phyloP scores from a whole-genome alignment of 2,888 invertebrate species.

The Chrysopilus asiliformis region DNA sequence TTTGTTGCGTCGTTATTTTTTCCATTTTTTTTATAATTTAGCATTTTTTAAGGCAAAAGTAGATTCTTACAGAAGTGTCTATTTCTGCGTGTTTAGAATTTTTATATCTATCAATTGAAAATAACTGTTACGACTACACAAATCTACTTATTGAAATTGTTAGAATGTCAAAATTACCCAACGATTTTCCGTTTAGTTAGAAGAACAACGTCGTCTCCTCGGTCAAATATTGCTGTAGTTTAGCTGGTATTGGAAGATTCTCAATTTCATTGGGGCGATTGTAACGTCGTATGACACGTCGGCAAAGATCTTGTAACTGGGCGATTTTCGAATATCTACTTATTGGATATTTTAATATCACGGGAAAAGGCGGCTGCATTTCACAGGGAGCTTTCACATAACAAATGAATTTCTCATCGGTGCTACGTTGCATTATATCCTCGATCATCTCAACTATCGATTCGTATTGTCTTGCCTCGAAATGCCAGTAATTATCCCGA shows the following conservation, averaged over 20 bases:
- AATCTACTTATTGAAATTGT: too few relatives aligned
- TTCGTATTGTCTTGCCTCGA: constrained; percentile 30
- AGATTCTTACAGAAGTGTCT: too few relatives aligned
- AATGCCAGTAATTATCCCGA: constrained; percentile 39
- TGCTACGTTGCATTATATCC: constrained; percentile 57
- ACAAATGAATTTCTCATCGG: constrained; percentile 52
- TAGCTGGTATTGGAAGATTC: constrained; percentile 49
- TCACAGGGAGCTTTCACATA: constrained; percentile 54
- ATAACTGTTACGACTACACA: too few relatives aligned
- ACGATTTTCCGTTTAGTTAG: not conserved
- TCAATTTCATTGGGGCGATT: constrained; percentile 54
- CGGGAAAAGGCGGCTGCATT: constrained; percentile 55
- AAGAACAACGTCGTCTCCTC: not conserved
- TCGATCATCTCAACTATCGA: constrained; percentile 60
- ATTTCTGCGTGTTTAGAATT: too few relatives aligned
- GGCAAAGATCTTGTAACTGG: constrained; percentile 56
- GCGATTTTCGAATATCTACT: constrained; percentile 59
- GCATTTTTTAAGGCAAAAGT: too few relatives aligned
- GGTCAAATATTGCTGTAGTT: constrained; percentile 42
- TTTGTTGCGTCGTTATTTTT: too few relatives aligned
- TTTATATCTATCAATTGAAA: too few relatives aligned
- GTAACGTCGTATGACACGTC: constrained; percentile 57
- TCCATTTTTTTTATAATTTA: too few relatives aligned
- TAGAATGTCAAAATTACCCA: too few relatives aligned
- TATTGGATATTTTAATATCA: constrained; percentile 57